Base-by-base conservation (phyloP, 2,113 vertebrate species). In the Otus sunia region DNA sequence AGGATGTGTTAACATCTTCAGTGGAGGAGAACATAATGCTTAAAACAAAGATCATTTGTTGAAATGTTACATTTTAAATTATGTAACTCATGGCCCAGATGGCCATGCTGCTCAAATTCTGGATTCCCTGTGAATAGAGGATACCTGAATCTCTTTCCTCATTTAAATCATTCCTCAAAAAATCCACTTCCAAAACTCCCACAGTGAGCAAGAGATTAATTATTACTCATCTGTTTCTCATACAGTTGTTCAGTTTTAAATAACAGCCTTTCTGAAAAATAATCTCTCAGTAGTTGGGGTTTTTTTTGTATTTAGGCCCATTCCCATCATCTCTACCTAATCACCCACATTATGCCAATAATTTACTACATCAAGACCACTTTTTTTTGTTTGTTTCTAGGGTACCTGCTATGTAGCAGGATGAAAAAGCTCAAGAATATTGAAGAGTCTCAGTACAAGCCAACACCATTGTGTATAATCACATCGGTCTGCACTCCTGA, bases 121-220 rank as follows among this genome's bases (percentile, higher is more conserved):
- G 21, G 14, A 87, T 59, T 76, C 39, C 13, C 10, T 7, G 56
- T 1, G 1, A 56, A 56, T 0, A 36, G 2, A 77, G 15, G 1
- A 15, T 21, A 90, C 8, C 11, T 19, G 2, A 62, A 45, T 41
- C 43, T 69, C 29, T 17, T 34, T 8, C 49, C 11, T 45, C 25
- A 30, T 62, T 82, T 72, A 90, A 89, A 63, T 20, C 1, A 34
- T 21, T 63, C 23, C n/a, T 75, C 25, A 1, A 75, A 71, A 92
- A 78, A 45, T 32, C 75, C 25, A 55, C 21, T 88, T 60, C 16
- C 43, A 82, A 58, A 91, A 76, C 23, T 52, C 62, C 11, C 5
- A 50, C 5, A 47, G 22, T 12, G 10, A 85, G 25, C 29, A 86
- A 72, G 27, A 20, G 15, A 50, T 60, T 88, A 63, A 52, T 18